phyloP scores from a whole-genome alignment of 1,140 invertebrate species.

The Penaeus vannamei region DNA sequence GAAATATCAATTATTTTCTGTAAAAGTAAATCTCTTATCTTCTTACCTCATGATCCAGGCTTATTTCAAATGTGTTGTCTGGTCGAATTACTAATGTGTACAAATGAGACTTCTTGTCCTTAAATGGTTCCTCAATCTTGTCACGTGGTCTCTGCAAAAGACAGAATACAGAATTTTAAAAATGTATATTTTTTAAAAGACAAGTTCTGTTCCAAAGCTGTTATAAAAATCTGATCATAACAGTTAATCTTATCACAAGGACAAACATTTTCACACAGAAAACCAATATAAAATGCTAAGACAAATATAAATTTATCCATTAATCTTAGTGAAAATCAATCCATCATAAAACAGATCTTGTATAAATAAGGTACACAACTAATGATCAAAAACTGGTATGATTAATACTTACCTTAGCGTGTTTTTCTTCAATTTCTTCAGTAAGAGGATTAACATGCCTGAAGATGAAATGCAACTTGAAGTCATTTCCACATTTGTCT shows the following conservation, averaged over 20 bases:
- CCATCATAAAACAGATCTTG: not conserved
- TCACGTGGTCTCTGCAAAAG: constrained; percentile 76
- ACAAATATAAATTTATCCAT: no score
- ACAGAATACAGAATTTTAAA: not conserved
- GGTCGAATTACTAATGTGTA: constrained; percentile 91
- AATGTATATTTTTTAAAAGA: not conserved
- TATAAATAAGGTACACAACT: not conserved
- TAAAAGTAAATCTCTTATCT: not conserved
- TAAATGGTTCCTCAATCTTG: constrained; percentile 89
- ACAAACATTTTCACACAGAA: no score
- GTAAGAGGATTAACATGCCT: constrained; percentile 95
- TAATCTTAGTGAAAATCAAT: no score
- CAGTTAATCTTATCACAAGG: no score
- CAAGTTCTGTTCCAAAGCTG: no score
- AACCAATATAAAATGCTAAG: no score
- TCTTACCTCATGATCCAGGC: constrained; percentile 77
- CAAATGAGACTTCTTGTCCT: constrained; percentile 95
- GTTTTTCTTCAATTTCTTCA: constrained; percentile 89
- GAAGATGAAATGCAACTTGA: constrained; percentile 98
- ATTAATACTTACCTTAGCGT: constrained; percentile 81
- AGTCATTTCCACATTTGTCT: constrained; percentile 97
- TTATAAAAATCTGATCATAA: no score
- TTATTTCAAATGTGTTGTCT: constrained; percentile 84
- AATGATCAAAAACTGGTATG: not conserved
- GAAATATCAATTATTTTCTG: not conserved